phyloP scores from a whole-genome alignment of 2,888 invertebrate genomes.

The Neria commutata region DNA sequence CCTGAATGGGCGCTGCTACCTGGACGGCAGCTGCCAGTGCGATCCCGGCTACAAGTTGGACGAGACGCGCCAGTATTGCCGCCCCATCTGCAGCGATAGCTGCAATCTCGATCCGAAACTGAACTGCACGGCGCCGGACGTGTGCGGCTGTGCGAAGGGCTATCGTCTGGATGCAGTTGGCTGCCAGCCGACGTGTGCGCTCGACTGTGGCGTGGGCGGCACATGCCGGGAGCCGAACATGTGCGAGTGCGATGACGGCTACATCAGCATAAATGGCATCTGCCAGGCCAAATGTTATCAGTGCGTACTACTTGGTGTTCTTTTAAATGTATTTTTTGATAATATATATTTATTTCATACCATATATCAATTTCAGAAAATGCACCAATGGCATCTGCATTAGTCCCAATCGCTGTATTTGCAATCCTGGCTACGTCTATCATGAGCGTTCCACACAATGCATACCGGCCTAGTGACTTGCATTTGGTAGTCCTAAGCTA shows the following conservation, averaged over 20 bases:
- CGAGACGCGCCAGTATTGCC: slow-evolving; percentile 66
- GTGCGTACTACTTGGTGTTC: slow-evolving; percentile 44
- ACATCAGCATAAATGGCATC: slow-evolving; percentile 54
- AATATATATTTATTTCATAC: slow-evolving; percentile 6
- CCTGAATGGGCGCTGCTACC: slow-evolving; percentile 67
- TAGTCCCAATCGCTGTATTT: slow-evolving; percentile 58
- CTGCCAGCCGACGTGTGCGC: slow-evolving; percentile 53
- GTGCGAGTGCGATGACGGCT: slow-evolving; percentile 67
- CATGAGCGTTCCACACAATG: slow-evolving; percentile 56
- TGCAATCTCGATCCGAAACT: slow-evolving; percentile 45
- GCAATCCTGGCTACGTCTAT: slow-evolving; percentile 55
- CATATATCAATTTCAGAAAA: too few species aligned
- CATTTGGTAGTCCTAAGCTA: background rate
- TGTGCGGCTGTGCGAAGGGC: slow-evolving; percentile 61
- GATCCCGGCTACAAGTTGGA: slow-evolving; percentile 68
- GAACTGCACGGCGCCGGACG: slow-evolving; percentile 59
- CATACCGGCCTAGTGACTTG: slow-evolving; percentile 41
- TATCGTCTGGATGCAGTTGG: slow-evolving; percentile 53
- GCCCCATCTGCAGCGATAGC: slow-evolving; percentile 65
- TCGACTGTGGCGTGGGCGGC: slow-evolving; percentile 63
- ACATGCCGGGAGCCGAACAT: slow-evolving; percentile 66
- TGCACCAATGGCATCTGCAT: slow-evolving; percentile 58
- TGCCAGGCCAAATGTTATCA: slow-evolving; percentile 60
- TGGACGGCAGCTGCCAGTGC: slow-evolving; percentile 70
- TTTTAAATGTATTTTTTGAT: too few species aligned